A percentile compares a stretch with the other conserved stretches of the same genome.
phyloP scores from a whole-genome alignment of 2,797 vertebrate species.

The Bryconaethiops microstoma region DNA sequence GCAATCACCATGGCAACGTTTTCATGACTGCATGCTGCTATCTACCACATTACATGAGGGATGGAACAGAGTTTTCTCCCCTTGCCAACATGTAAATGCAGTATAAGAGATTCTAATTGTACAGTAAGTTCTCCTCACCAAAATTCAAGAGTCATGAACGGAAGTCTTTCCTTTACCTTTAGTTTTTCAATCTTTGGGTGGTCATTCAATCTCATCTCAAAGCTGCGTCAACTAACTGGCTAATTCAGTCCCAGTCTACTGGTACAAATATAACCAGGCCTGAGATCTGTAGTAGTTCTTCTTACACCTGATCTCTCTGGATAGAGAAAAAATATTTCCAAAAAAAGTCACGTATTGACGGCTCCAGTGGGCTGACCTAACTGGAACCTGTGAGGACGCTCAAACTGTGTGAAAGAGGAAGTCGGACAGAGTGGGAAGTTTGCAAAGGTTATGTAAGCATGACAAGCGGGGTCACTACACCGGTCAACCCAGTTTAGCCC shows the following conservation, averaged over 20 bases:
- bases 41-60: too few relatives aligned
- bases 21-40: too few relatives aligned
- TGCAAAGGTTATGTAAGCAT: slow-evolving; percentile 23
- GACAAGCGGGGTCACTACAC: not conserved
- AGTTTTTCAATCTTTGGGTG: not conserved
- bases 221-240: not conserved
- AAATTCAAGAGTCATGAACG: not conserved
- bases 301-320: not conserved
- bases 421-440: not conserved
- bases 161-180: not conserved
- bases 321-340: slow-evolving; percentile 9
- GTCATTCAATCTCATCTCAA: slow-evolving; percentile 16
- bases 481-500: slow-evolving; percentile 19
- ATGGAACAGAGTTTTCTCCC: too few relatives aligned
- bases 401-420: slow-evolving; percentile 2
- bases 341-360: slow-evolving; percentile 18
- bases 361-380: slow-evolving; percentile 10
- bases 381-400: slow-evolving; percentile 18
- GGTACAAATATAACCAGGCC: not conserved
- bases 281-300: not conserved
- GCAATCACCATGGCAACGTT: too few relatives aligned
- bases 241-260: not conserved
- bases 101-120: not conserved
- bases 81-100: too few relatives aligned
- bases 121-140: not conserved